Evolutionary conservation across 2,113 vertebrate genomes (phyloP).

Genomic region (Illadopsis cleaveri): DNA sequence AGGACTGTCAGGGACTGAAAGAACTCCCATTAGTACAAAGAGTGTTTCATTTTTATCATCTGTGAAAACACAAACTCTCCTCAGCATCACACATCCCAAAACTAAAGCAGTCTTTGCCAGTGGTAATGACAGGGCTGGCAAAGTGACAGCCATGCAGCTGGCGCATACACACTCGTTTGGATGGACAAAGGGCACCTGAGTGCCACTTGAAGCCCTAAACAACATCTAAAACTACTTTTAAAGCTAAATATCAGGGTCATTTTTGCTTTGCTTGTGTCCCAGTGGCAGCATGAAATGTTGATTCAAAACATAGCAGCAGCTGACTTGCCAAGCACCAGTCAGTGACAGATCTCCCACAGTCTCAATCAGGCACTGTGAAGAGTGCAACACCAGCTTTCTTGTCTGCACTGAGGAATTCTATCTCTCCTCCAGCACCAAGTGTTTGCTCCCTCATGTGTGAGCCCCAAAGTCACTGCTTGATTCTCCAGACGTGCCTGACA

Average conservation of each 20-base stretch:
- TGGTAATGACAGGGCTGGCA: neutral
- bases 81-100: neutral
- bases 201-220: neutral
- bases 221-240: neutral
- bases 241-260: neutral
- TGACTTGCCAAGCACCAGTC: neutral
- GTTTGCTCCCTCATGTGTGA: neutral
- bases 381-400: neutral
- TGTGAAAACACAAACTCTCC: neutral
- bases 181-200: neutral
- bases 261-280: neutral
- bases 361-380: neutral
- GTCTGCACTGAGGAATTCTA: neutral
- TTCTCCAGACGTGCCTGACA: neutral
- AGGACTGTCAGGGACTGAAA: neutral
- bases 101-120: neutral
- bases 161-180: neutral
- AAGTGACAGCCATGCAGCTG: neutral
- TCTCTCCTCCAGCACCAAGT: neutral
- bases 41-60: fast-evolving
- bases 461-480: neutral
- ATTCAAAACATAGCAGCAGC: neutral
- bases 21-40: neutral
- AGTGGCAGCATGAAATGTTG: neutral
- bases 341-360: neutral